Conservation (phyloP, 2,888 invertebrate species). For the Julus scandinavius region DNA sequence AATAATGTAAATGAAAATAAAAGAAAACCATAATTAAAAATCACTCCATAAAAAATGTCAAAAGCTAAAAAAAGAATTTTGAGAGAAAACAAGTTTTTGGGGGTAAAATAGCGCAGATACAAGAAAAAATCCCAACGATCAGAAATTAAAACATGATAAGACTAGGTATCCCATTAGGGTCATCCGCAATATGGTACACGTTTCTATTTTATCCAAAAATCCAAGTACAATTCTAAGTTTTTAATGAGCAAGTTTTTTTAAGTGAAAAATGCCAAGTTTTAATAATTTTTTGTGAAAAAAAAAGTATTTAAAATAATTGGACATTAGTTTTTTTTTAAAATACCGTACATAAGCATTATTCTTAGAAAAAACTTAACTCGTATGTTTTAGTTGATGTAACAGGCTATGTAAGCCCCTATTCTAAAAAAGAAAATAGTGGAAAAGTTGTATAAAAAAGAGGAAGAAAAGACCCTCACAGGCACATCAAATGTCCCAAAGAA, state of each 20-base stretch:
- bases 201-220: not conserved
- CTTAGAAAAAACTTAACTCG: too few relatives aligned
- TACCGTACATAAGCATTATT: too few relatives aligned
- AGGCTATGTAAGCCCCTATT: too few relatives aligned
- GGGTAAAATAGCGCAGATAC: not conserved
- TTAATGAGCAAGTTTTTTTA: too few relatives aligned
- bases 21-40: not conserved
- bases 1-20: not conserved
- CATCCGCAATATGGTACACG: not conserved
- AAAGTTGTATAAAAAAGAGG: too few relatives aligned
- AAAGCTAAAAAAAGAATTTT: not conserved
- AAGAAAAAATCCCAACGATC: not conserved
- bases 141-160: not conserved
- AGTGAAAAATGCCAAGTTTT: too few relatives aligned
- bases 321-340: too few relatives aligned
- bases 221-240: not conserved
- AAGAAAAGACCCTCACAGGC: not conserved
- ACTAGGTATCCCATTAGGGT: not conserved
- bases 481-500: not conserved
- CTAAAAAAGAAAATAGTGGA: too few relatives aligned
- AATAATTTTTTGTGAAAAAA: too few relatives aligned
- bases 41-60: not conserved
- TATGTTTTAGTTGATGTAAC: too few relatives aligned
- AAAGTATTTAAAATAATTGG: too few relatives aligned
- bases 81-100: not conserved